phyloP scores from a whole-genome alignment of 2,113 vertebrate genomes.

The Podarcis cretensis region DNA sequence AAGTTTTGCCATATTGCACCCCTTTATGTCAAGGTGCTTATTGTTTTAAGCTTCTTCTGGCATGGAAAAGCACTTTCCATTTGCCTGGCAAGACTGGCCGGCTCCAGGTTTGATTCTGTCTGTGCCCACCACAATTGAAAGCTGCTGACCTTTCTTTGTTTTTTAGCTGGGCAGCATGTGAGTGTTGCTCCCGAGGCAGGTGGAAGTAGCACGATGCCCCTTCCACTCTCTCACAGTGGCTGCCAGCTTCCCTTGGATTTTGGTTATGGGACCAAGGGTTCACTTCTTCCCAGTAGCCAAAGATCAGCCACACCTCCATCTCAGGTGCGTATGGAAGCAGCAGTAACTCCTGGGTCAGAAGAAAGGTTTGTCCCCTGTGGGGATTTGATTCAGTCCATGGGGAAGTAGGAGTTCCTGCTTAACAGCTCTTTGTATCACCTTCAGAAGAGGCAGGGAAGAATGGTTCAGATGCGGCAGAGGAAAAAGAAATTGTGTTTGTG shows the following conservation, averaged over 20 bases:
- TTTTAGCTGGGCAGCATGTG: neutral
- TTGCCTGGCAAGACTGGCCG: neutral
- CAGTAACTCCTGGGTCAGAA: neutral
- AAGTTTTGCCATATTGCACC: neutral
- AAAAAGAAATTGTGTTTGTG: too few relatives aligned
- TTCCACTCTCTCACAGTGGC: neutral
- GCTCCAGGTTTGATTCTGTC: too few relatives aligned
- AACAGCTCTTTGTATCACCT: neutral
- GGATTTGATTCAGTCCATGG: neutral
- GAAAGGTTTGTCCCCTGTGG: neutral
- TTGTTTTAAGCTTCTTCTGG: neutral
- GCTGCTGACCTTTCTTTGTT: neutral
- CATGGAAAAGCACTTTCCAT: neutral
- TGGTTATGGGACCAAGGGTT: neutral
- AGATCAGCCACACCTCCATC: neutral
- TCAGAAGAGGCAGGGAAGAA: neutral
- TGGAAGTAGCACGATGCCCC: neutral
- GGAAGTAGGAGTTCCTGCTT: neutral
- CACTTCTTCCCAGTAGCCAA: neutral
- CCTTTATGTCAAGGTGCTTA: neutral
- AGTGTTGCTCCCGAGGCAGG: neutral
- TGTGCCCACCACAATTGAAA: neutral
- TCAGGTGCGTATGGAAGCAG: neutral
- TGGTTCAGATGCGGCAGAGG: neutral
- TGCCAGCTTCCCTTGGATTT: neutral